These are phyloP conservation scores for Temnothorax curvispinosus DNA, from an alignment of 1,140 invertebrate species.

Conservation along the genomic window DNA sequence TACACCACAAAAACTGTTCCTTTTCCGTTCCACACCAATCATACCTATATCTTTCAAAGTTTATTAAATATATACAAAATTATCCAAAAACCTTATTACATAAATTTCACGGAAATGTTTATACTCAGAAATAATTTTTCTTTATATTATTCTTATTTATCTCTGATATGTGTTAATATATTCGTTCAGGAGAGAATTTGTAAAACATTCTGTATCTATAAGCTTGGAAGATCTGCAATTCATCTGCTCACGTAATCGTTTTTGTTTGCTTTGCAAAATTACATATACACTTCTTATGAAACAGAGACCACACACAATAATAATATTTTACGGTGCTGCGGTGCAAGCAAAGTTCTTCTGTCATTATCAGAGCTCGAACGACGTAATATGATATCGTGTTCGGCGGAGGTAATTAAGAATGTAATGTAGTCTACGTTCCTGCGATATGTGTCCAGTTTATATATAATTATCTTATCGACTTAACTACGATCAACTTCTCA, in stretches of 20 bases:
- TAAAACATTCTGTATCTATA: background rate
- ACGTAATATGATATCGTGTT: conserved; percentile 30
- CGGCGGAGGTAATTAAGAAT: conserved; percentile 12
- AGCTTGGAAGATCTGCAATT: conserved; percentile 17
- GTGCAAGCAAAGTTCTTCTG: background rate
- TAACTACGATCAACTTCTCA: background rate
- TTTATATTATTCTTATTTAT: background rate
- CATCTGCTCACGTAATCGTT: conserved; percentile 16
- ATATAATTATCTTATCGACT: background rate
- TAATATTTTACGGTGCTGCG: background rate
- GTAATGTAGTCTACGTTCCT: background rate
- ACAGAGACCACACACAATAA: conserved; percentile 8
- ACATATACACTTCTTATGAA: conserved; percentile 22
- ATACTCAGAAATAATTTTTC: background rate
- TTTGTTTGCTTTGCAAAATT: conserved; percentile 44
- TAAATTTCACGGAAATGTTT: background rate
- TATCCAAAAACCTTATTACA: background rate
- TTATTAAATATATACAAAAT: background rate
- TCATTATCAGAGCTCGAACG: conserved; percentile 18
- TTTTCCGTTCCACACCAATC: background rate
- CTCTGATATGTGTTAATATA: background rate
- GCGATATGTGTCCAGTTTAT: background rate
- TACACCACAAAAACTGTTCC: background rate
- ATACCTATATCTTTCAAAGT: background rate
- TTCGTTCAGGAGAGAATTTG: background rate